Percentiles rank a stretch among this genome's conserved stretches.
These are phyloP conservation scores for Rhinolophus sinicus DNA, from an alignment of 2,113 vertebrate species.

Conservation along the genomic window DNA sequence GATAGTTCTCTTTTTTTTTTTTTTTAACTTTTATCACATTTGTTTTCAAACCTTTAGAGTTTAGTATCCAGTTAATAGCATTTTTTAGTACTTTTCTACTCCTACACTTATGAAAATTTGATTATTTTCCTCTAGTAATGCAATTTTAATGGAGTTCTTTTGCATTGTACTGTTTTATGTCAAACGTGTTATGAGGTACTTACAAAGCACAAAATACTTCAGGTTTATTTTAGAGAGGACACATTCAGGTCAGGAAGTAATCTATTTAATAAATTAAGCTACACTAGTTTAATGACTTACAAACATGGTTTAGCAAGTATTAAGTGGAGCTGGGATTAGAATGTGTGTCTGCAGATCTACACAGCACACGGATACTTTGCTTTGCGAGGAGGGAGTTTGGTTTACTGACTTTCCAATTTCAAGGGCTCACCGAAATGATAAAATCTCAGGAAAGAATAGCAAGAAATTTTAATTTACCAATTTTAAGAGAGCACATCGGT, in stretches of 20 bases:
- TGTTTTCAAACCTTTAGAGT: neutral
- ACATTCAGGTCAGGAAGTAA: constrained; percentile 31
- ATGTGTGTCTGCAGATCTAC: neutral
- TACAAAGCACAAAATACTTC: constrained; percentile 29
- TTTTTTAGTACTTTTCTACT: neutral
- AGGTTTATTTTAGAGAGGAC: constrained; percentile 48
- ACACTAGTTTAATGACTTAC: constrained; percentile 41
- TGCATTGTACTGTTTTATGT: neutral
- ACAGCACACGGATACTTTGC: neutral
- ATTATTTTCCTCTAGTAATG: constrained; percentile 18
- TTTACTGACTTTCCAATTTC: neutral
- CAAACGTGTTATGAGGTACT: constrained; percentile 33
- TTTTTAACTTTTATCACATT: neutral
- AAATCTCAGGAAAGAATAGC: constrained; percentile 14
- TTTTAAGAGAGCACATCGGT: neutral
- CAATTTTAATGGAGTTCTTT: constrained; percentile 34
- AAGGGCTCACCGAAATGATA: neutral
- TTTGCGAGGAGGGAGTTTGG: neutral
- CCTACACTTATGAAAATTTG: neutral
- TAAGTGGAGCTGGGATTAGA: neutral
- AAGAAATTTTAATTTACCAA: constrained; percentile 30
- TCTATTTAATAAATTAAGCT: constrained; percentile 56
- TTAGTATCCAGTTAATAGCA: neutral
- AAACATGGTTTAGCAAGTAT: neutral
- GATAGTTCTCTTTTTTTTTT: neutral